Conservation (phyloP, 1,140 invertebrate genomes). For the Scaptomyza pallida region DNA sequence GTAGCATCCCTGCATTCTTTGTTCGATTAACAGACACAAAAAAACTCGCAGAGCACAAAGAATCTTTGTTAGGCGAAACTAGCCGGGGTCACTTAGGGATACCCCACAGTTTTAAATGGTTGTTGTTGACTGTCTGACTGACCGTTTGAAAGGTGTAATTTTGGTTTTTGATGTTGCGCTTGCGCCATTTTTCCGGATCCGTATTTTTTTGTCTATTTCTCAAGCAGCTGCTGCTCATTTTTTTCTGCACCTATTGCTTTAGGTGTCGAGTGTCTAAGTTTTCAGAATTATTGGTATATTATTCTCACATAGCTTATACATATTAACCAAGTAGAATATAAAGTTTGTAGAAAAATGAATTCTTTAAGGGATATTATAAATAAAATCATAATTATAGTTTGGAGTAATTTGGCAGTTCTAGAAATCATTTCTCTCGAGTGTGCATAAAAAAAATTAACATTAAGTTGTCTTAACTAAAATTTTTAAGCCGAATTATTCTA, state of each 20-base stretch:
- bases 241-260: constrained; percentile 57
- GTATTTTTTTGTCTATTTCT: constrained; percentile 5
- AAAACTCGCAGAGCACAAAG: constrained; percentile 12
- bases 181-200: constrained; percentile 31
- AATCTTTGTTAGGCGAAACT: constrained; percentile 53
- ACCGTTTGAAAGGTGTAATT: constrained; percentile 80
- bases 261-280: background rate
- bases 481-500: no score
- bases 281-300: background rate
- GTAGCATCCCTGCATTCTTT: constrained; percentile 49
- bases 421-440: no score
- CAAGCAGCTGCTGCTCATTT: constrained; percentile 51
- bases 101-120: constrained; percentile 55
- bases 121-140: constrained; percentile 38
- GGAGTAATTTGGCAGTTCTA: no score
- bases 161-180: constrained; percentile 48
- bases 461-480: no score
- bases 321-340: no score
- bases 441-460: no score
- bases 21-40: constrained; percentile 41
- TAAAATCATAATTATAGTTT: no score
- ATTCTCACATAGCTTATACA: no score
- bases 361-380: no score
- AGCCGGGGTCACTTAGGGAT: constrained; percentile 58
- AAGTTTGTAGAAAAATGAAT: no score